Evolutionary conservation across 2,797 vertebrate species (phyloP), one percentile per base, ranked within the genome.

Genomic region (Gambelia wislizenii): DNA sequence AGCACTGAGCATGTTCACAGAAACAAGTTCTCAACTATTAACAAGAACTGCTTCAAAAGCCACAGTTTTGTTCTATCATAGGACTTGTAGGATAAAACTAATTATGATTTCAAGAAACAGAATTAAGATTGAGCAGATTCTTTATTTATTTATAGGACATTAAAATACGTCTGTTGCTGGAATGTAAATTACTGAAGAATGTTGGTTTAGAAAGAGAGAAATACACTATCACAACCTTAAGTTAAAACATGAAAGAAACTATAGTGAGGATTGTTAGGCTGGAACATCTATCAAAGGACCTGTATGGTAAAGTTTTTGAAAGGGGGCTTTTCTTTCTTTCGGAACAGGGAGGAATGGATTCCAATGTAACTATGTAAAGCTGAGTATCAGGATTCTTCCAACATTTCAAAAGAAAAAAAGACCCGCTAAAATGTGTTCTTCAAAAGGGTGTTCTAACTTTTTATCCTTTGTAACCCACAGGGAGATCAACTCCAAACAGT

Each of bases 11-110:
- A 80, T 25, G 6, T 74, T 83, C 18, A 47, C 2, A n/a, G 61
- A 76, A 86, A 89, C 39, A 33, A 2, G 3, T 44, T 74, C 20
- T 5, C 83, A 0, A 0, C 14, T 89, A 83, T 59, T 78, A 76
- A 83, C 88, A 72, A 36, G 85, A 89, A 1, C 81, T 89, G 16
- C 87, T 86, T 90, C 90, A 77, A 77, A 84, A 90, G 47, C 70
- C 67, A 2, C 82, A 84, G 49, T 64, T 59, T 74, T 78, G 2
- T 70, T 79, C 75, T 84, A 6, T 47, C 1, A 4, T 0, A 76
- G 83, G 36, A 25, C 4, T 70, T 2, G 1, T 2, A 59, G 75
- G n/a, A 4, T 72, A 64, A 85, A 89, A 86, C 52, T 18, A 89
- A 79, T 76, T 69, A 69, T 79, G 61, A 59, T 80, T 59, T 79